Base-by-base conservation (phyloP, 2,113 vertebrate genomes). In the Sturnira hondurensis region DNA sequence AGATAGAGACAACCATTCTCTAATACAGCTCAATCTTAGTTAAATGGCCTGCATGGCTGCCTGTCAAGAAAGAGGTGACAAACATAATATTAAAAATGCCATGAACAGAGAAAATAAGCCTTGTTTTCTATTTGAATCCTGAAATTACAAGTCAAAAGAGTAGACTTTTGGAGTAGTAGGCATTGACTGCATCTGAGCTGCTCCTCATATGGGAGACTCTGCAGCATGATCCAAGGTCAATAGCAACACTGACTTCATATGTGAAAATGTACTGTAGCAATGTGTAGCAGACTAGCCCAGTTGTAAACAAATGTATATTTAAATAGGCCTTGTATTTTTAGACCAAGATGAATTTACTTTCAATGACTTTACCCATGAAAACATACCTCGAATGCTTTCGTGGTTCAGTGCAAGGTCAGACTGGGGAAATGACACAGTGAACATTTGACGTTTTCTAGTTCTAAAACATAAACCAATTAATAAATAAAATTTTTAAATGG, bases 341-440 rank as follows among this genome's bases (percentile, higher is more conserved):
- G 65, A 58, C 47, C 86, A 87, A 91, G n/a, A 92, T 19, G 92
- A 90, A 61, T 91, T 70, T 81, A 76, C 26, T 83, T 85, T 70
- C 71, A 77, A 94, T 74, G 54, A 61, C 4, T 91, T 22, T 92
- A 77, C 16, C 15, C 15, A 85, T 74, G 38, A 81, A 73, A 97
- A 95, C 98, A 58, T 98, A 98, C 98, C 98, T 97, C 38, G 15
- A 87, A 74, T 89, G 74, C 77, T 91, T 94, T 73, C 77, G 26
- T 96, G 88, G 50, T 92, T 77, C 70, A 73, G 38, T 82, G 86
- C 58, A 97, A 95, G 86, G 89, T 0, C 63, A 85, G 92, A 9
- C 16, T 97, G 70, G 54, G 84, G 70, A 96, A 81, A 86, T 90
- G 52, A 73, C 96, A 70, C 71, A 89, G 81, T 43, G 92, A 92